Conservation (phyloP, 2,797 vertebrate genomes). For the Pelobates cultripes region DNA sequence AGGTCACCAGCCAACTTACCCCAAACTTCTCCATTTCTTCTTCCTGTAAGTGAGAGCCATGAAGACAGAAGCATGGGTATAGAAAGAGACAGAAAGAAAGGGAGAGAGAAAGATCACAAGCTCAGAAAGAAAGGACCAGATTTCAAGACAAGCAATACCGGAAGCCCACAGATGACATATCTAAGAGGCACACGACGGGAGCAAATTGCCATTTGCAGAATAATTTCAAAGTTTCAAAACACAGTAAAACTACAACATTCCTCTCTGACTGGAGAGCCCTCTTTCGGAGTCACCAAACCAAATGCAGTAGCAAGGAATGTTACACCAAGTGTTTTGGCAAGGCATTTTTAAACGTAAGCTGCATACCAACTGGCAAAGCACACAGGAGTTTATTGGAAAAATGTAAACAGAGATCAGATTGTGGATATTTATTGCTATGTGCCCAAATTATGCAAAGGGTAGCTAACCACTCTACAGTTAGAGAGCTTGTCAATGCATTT, state of each 20-base stretch:
- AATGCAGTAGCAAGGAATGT: neutral
- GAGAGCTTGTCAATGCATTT: too few species aligned
- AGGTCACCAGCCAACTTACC: conserved; percentile 88
- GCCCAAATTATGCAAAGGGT: too few species aligned
- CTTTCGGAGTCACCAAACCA: neutral
- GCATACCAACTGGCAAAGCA: neutral
- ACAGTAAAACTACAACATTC: neutral
- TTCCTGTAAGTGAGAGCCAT: conserved; percentile 95
- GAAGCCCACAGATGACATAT: conserved; percentile 69
- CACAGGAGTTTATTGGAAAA: neutral
- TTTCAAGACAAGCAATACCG: conserved; percentile 80
- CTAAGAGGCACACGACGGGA: conserved; percentile 58
- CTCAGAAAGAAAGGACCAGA: conserved; percentile 93
- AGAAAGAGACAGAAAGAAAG: conserved; percentile 76
- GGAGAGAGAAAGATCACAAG: conserved; percentile 83
- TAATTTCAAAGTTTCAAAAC: neutral
- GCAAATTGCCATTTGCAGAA: neutral
- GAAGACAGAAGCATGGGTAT: conserved; percentile 88
- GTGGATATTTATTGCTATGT: neutral
- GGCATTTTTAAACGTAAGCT: neutral
- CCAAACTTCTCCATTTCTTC: conserved; percentile 99
- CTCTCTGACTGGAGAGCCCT: neutral
- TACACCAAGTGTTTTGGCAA: neutral
- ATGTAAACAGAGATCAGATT: neutral
- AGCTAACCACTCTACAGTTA: too few species aligned